These are phyloP conservation scores for Junco hyemalis DNA, from an alignment of 2,113 vertebrate species.

Conservation along the genomic window DNA sequence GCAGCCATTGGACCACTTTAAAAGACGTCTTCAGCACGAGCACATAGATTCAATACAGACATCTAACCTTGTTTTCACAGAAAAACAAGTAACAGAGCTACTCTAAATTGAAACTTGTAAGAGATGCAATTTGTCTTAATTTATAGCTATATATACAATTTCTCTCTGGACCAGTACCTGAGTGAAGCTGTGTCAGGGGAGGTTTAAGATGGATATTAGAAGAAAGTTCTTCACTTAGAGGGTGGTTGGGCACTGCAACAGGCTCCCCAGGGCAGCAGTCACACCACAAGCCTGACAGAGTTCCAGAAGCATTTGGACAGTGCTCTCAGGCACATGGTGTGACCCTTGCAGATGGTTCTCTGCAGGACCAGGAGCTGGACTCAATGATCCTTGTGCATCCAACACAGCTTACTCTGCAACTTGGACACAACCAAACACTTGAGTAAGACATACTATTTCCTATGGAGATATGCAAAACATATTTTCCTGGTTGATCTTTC, in stretches of 20 bases:
- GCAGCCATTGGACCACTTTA: not conserved
- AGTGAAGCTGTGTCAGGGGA: not conserved
- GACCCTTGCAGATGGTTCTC: no score
- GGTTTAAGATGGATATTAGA: not conserved
- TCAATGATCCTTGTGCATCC: not conserved
- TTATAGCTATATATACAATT: not conserved
- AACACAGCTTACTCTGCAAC: not conserved
- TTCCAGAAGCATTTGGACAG: not conserved
- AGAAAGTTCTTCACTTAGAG: not conserved
- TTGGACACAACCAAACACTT: not conserved
- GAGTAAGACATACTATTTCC: not conserved
- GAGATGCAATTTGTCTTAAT: not conserved
- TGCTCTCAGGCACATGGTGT: fast-evolving
- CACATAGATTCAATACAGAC: not conserved
- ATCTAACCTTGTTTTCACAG: not conserved
- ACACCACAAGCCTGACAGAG: not conserved
- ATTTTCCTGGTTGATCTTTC: not conserved
- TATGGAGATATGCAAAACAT: not conserved
- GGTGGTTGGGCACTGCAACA: no score
- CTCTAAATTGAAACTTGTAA: not conserved
- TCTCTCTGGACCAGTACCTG: not conserved
- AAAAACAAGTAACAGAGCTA: not conserved
- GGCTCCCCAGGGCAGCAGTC: not conserved
- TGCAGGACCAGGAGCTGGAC: not conserved
- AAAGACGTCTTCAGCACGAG: not conserved